Evolutionary conservation across 2,797 vertebrate genomes (phyloP), one percentile per base, ranked within the genome.

Genomic region (Sebastes oblongus): DNA sequence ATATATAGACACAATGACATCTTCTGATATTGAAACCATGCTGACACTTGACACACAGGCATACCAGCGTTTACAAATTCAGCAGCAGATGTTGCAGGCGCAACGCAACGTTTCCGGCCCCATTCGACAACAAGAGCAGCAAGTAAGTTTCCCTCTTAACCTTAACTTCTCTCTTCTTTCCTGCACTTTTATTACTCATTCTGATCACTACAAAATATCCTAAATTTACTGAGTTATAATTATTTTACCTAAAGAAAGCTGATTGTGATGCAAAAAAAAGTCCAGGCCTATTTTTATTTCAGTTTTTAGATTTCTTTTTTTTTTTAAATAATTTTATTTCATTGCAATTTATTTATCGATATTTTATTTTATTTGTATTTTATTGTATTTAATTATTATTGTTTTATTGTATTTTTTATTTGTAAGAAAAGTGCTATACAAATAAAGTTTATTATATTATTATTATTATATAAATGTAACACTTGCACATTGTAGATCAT

Each of bases 1-100:
- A 24, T 56, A 4, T 54, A 22, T 24, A 58, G 58, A 82, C 18
- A n/a, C 2, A 8, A 4, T 46, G 9, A 24, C 10, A 10, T 56
- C 0, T 56, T n/a, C 30, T 78, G 12, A 75, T 25, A 67, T 22
- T 81, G 24, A 60, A 78, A 34, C 22, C 2, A 3, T 81, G 22
- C 25, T 66, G 55, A 2, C 82, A n/a, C 7, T 32, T 88, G 24
- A 58, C 30, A 6, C 74, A 59, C 89, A 99, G 98, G 97, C 98
- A 12, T 99, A 99, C 97, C 98, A 99, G 96, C 98, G 98, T 98
- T 98, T 99, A 98, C 98, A 98, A 94, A 98, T 99, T 97, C 98
- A 99, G 97, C 98, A 99, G 96, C 98, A 99, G 96, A 98, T 99
- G 98, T 95, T 99, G 96, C 98, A 99, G 97, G 97, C 97, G 94